Percentiles rank a stretch among this genome's conserved stretches.
Evolutionary conservation across 2,888 invertebrate genomes (phyloP).

Genomic region (Heliconius ismenius): DNA sequence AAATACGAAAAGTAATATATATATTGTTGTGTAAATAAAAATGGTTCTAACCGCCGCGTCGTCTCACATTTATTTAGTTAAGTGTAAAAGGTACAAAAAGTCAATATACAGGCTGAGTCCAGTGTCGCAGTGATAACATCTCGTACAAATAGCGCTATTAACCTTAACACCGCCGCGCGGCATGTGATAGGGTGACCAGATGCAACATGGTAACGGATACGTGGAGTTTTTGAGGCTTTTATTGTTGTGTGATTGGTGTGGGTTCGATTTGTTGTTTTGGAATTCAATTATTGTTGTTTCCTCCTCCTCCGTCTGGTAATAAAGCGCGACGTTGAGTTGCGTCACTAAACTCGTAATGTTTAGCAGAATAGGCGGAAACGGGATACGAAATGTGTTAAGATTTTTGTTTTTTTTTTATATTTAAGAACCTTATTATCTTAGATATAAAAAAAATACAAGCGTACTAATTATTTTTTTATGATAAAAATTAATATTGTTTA

Average conservation of each 20-base stretch:
- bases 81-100: constrained; percentile 35
- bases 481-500: not conserved
- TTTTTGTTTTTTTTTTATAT: no score
- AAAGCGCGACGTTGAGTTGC: no score
- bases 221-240: not conserved
- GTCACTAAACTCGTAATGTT: no score
- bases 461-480: no score
- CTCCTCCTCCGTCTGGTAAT: no score
- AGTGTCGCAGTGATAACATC: constrained; percentile 63
- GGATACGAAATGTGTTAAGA: no score
- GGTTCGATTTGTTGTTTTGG: no score
- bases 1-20: not conserved
- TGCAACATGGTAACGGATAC: not conserved
- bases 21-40: not conserved
- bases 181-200: constrained; percentile 53
- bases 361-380: no score
- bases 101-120: constrained; percentile 36
- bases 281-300: no score
- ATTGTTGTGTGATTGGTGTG: no score
- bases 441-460: no score
- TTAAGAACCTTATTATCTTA: no score
- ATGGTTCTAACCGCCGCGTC: not conserved
- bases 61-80: constrained; percentile 30
- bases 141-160: constrained; percentile 77
- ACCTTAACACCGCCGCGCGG: constrained; percentile 72